Conservation (phyloP, 2,113 vertebrate species). For the Rynchops niger region DNA sequence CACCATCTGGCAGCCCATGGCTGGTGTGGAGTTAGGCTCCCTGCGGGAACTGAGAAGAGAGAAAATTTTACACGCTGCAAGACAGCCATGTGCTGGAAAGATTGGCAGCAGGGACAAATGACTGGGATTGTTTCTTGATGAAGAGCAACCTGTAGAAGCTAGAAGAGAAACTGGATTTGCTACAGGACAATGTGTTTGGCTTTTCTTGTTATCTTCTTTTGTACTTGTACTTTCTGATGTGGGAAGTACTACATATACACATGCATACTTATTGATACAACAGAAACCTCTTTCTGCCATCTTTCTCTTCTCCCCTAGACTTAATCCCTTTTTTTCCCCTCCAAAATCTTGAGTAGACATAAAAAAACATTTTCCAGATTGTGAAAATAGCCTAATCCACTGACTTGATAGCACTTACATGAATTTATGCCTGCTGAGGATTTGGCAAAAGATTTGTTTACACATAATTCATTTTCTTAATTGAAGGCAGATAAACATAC, state of each 20-base stretch:
- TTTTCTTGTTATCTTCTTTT: background rate
- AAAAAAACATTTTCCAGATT: background rate
- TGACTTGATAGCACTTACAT: background rate
- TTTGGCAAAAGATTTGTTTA: background rate
- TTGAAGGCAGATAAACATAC: background rate
- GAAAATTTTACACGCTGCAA: background rate
- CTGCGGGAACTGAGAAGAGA: background rate
- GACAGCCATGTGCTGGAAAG: background rate
- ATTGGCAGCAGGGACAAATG: background rate
- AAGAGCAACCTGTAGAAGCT: background rate
- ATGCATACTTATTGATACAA: background rate
- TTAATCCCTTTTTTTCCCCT: background rate
- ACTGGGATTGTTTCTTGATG: background rate
- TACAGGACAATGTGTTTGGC: background rate
- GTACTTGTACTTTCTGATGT: background rate
- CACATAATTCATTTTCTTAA: background rate
- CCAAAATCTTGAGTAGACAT: background rate
- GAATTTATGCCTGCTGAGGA: background rate
- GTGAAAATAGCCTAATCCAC: background rate
- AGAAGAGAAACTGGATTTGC: background rate
- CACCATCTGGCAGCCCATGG: background rate
- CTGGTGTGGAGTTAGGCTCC: background rate
- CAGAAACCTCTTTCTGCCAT: background rate
- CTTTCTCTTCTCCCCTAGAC: background rate
- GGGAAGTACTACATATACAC: background rate